Evolutionary conservation across 2,888 invertebrate genomes (phyloP), one percentile per base, ranked within the genome.

Genomic region (Sacculina carcini): DNA sequence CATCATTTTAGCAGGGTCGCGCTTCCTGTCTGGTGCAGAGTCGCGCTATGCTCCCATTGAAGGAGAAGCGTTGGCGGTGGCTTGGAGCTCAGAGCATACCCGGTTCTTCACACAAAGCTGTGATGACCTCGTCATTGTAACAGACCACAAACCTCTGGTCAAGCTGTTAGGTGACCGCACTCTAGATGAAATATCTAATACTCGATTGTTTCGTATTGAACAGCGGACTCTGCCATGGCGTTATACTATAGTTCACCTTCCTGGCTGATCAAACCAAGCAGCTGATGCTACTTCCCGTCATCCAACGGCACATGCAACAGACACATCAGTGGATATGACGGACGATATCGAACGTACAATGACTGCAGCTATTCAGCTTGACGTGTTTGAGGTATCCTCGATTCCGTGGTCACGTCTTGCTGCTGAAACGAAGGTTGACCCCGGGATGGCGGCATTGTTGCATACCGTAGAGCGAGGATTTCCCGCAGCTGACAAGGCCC

Each of bases 201-300:
- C n/a, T n/a, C n/a, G n/a, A n/a, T n/a, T n/a, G n/a, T n/a, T n/a
- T n/a, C n/a, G n/a, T n/a, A n/a, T n/a, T n/a, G n/a, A n/a, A n/a
- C n/a, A n/a, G n/a, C n/a, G n/a, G n/a, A n/a, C n/a, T n/a, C n/a
- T n/a, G n/a, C n/a, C n/a, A n/a, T n/a, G n/a, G n/a, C n/a, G n/a
- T n/a, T n/a, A n/a, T n/a, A n/a, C n/a, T 31, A 48, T 48, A 19
- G 3, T 29, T 19, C 48, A 48, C 28, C 32, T 48, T 31, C 3
- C 48, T 24, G 48, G 32, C 48, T 32, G 34, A 34, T 32, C 48
- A 31, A 48, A 19, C 36, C 50, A 24, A 50, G 50, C 38, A 21
- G 50, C 50, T n/a, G 50, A 50, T 23, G 38, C 38, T 24, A 50
- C 38, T 16, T 38, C 2, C 24, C 36, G 23, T 24, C 26, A 50